Evolutionary conservation across 2,888 invertebrate species (phyloP), one percentile per base, ranked within the genome.

Genomic region (Hymenopus coronatus): DNA sequence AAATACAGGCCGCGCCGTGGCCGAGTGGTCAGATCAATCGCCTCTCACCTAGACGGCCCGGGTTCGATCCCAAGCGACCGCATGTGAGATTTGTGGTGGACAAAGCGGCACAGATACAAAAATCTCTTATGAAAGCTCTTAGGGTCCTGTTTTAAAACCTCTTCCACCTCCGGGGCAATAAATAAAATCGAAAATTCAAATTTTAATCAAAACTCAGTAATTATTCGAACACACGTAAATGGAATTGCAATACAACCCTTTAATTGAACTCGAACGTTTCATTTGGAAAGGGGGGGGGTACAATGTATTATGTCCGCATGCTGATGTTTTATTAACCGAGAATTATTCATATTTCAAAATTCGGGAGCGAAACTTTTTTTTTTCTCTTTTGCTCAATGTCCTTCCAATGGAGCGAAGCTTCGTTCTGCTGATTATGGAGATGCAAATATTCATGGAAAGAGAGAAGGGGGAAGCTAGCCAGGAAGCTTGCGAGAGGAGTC

Each of bases 151-250:
- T 40, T 40, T 40, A 8, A 70, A 70, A 20, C 20, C 6, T 20
- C 25, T 6, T 70, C 9, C 6, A 20, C 20, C 54, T 70, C 54
- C 20, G 20, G 54, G 20, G 20, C 54, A 70, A 70, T 70, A 70
- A 70, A 70, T 70, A 70, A 70, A 40, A 87, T 82, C 33, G 82
- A 15, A 87, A 87, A 33, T 87, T 54, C 82, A 82, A 87, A 82
- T 87, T 87, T 82, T 87, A 87, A 87, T 87, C 82, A 33, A 87
- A 87, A 82, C 40, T 81, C n/a, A 82, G 82, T 87, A 40, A 87
- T 82, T n/a, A 87, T 82, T 87, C 33, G 25, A 87, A 82, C 82
- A 82, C 12, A 40, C 15, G 27, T 1, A 33, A 87, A 87, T 27
- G 28, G n/a, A 82, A 82, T 70, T 25, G 54, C 15, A 70, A 25